Evolutionary conservation across 2,888 invertebrate species (phyloP).

Genomic region (Andrena bucephala): DNA sequence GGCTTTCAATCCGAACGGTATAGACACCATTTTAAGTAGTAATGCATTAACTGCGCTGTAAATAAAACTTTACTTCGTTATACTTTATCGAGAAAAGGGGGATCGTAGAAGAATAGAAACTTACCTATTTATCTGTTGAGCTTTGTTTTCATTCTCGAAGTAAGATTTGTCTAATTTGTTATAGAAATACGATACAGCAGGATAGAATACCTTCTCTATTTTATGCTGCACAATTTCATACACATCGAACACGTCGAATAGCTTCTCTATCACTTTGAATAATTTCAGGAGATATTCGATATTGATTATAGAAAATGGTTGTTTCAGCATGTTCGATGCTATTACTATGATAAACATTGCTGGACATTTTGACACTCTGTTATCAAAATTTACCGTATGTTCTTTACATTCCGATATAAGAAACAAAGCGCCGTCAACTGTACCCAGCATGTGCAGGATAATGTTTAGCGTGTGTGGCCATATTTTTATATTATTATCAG

Average conservation of each 20-base stretch:
- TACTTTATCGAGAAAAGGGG: neutral
- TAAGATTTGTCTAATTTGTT: conserved; percentile 80
- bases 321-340: conserved; percentile 76
- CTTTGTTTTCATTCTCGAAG: conserved; percentile 81
- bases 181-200: conserved; percentile 79
- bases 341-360: conserved; percentile 73
- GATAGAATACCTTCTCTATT: conserved; percentile 76
- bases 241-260: conserved; percentile 76
- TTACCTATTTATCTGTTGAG: conserved; percentile 81
- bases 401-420: conserved; percentile 74
- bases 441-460: conserved; percentile 78
- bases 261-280: conserved; percentile 76
- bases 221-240: conserved; percentile 74
- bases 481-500: conserved; percentile 73
- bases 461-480: conserved; percentile 80
- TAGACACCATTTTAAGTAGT: conserved; percentile 77
- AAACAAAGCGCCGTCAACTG: conserved; percentile 78
- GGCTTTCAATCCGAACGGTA: conserved; percentile 79
- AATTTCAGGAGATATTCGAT: conserved; percentile 76
- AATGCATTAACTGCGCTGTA: conserved; percentile 78
- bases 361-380: conserved; percentile 70
- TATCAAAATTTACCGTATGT: conserved; percentile 68
- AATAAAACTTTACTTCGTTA: conserved; percentile 34
- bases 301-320: conserved; percentile 82
- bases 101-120: neutral